These are phyloP conservation scores for Lasioglossum pauxillum DNA, from an alignment of 2,888 invertebrate species.

Conservation along the genomic window DNA sequence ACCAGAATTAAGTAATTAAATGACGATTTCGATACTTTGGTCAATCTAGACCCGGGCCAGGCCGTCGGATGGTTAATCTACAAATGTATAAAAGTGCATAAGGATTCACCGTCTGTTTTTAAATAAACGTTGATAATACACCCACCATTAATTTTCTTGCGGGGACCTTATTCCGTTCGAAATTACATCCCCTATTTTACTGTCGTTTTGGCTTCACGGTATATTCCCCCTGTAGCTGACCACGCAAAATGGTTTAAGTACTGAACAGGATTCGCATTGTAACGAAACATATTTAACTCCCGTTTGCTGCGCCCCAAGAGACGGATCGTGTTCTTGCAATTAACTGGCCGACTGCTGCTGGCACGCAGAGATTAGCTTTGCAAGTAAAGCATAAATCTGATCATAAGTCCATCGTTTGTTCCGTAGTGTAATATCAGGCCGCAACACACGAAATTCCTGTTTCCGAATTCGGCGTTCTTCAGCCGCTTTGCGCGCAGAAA, in stretches of 20 bases:
- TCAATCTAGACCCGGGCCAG: not conserved
- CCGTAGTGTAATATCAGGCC: not conserved
- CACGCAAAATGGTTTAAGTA: constrained; percentile 9
- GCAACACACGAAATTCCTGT: not conserved
- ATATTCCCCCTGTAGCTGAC: not conserved
- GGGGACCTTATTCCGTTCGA: not conserved
- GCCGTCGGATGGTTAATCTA: not conserved
- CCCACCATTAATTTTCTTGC: not conserved
- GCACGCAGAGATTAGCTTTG: constrained; percentile 45
- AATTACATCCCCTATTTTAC: constrained; percentile 2
- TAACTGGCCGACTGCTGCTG: constrained; percentile 45
- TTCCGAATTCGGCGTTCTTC: not conserved
- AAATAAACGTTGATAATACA: not conserved
- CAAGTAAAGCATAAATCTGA: constrained; percentile 42
- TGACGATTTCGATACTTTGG: not conserved
- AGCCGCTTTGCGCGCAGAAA: not conserved
- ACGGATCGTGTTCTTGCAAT: constrained; percentile 56
- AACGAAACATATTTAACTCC: constrained; percentile 58
- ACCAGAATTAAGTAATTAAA: not conserved
- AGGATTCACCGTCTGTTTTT: not conserved
- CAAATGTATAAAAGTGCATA: not conserved
- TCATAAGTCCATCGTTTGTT: constrained; percentile 45
- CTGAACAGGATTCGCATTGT: constrained; percentile 31
- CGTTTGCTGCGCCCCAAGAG: constrained; percentile 31
- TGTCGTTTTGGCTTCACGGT: not conserved